Conservation (phyloP, 1,140 invertebrate genomes). For the Drosophila neocordata region DNA sequence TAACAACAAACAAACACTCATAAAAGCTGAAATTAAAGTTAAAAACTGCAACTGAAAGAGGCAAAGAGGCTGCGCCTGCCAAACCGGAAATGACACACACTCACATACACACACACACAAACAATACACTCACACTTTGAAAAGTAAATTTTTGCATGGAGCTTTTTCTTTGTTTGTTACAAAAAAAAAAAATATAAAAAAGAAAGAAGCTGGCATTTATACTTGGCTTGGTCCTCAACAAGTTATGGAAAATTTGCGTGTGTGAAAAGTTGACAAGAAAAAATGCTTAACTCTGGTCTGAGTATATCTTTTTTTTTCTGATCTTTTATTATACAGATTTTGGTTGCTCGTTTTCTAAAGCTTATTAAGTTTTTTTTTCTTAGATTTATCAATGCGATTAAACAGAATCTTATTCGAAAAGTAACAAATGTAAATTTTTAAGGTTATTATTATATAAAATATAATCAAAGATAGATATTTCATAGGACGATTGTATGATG, state of each 20-base stretch:
- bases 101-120: not conserved
- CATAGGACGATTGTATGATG: too few species aligned
- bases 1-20: slow-evolving; percentile 1
- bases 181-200: not conserved
- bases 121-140: not conserved
- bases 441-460: too few species aligned
- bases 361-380: not conserved
- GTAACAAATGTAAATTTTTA: too few species aligned
- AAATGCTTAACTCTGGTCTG: not conserved
- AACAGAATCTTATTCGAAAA: too few species aligned
- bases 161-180: not conserved
- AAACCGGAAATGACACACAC: slow-evolving; percentile 8
- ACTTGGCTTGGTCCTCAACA: slow-evolving; percentile 6
- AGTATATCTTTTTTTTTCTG: not conserved
- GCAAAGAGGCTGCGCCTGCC: not conserved
- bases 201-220: not conserved
- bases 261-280: not conserved
- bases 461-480: too few species aligned
- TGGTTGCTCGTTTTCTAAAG: not conserved
- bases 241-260: slow-evolving; percentile 7
- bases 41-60: slow-evolving; percentile 5
- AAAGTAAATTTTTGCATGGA: not conserved
- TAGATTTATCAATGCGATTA: too few species aligned
- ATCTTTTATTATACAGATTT: not conserved
- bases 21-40: slow-evolving; percentile 4